These are phyloP conservation scores for Drosophila rubida DNA, from an alignment of 2,888 invertebrate species.

Conservation along the genomic window DNA sequence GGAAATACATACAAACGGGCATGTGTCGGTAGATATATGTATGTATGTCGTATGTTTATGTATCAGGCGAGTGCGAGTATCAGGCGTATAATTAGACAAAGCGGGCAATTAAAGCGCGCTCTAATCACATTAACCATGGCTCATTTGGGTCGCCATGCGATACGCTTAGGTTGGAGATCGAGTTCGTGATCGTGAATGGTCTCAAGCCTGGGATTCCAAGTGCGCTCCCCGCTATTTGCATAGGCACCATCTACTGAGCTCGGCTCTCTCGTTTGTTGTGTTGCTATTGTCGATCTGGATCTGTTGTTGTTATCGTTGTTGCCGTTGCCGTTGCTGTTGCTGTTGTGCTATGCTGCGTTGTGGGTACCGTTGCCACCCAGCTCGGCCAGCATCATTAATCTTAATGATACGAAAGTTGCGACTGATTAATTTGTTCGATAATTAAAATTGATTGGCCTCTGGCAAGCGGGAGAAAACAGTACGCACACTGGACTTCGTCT, in stretches of 20 bases:
- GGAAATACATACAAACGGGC: constrained; percentile 19
- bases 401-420: constrained; percentile 79
- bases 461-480: constrained; percentile 48
- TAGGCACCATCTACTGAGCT: constrained; percentile 20
- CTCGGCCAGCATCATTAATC: constrained; percentile 72
- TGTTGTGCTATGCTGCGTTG: constrained; percentile 22
- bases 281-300: constrained; percentile 7
- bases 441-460: constrained; percentile 77
- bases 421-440: constrained; percentile 79
- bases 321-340: too few relatives aligned
- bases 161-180: constrained; percentile 58
- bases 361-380: constrained; percentile 68
- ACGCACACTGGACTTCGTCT: constrained; percentile 28
- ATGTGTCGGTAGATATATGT: not conserved
- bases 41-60: not conserved
- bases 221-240: constrained; percentile 47
- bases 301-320: constrained; percentile 17
- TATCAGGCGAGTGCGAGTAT: constrained; percentile 35
- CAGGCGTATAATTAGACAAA: constrained; percentile 69
- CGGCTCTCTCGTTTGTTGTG: constrained; percentile 20
- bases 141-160: constrained; percentile 70
- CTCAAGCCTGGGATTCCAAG: constrained; percentile 24
- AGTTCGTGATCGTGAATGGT: constrained; percentile 33
- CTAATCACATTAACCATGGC: constrained; percentile 76
- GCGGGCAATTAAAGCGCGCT: constrained; percentile 68